Evolutionary conservation across 2,113 vertebrate genomes (phyloP), one percentile per base, ranked within the genome.

Genomic region (Scomber scombrus): DNA sequence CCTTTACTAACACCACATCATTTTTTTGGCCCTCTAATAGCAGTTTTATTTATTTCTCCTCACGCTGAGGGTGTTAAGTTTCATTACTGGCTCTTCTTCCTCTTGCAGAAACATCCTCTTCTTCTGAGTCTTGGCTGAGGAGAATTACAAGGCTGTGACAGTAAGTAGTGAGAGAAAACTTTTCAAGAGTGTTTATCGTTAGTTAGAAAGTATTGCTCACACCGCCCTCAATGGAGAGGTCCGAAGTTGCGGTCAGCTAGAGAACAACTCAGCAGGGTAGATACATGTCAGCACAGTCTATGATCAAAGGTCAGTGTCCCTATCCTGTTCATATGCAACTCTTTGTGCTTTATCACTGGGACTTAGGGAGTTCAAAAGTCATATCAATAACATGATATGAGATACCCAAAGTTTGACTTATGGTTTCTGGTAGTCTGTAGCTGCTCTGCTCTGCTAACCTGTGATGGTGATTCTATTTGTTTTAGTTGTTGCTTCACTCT

Each of bases 61-160:
- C 23, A 2, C 3, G 5, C n/a, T 67, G 43, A 45, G 46, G 5
- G 23, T 71, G 8, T 67, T 67, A 19, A 12, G 0, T 73, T 67
- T 71, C 31, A 54, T 71, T 55, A 3, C 31, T 64, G 5, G 46
- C 54, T 34, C 12, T 74, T 56, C 23, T 55, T 47, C 29, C 58
- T 45, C 16, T 49, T 79, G 31, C 86, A 91, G 89, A 88, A 75
- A 62, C 63, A 18, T 69, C 46, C 26, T 73, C 74, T 74, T 82
- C 65, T 79, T 84, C 65, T 43, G 87, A 76, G 74, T 81, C 75
- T 81, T 65, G 87, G 86, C 81, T 74, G 78, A 82, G 89, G 67
- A 84, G 85, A 88, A 85, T 86, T 77, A 56, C 68, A 31, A 84
- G 65, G 79, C 89, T 81, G 86, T 90, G 74, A 89, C 78, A 62